Evolutionary conservation across 2,888 invertebrate species (phyloP).

Genomic region (Drosophila infuscata): DNA sequence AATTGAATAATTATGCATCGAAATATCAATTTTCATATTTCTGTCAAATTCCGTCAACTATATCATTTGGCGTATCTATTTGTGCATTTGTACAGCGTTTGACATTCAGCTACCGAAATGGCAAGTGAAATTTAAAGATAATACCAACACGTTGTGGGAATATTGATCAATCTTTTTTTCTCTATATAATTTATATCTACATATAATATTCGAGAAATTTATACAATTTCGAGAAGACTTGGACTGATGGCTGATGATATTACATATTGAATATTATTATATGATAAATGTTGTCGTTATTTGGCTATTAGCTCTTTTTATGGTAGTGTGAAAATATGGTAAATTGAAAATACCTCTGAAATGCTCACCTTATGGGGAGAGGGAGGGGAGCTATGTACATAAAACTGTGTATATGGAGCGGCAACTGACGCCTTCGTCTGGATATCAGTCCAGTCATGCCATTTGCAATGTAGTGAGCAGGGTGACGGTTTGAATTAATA

Average conservation of each 20-base stretch:
- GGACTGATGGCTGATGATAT: neutral
- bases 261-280: neutral
- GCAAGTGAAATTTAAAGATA: conserved; percentile 2
- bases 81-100: neutral
- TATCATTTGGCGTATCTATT: neutral
- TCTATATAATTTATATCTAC: no score
- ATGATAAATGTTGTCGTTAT: neutral
- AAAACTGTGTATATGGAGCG: conserved; percentile 11
- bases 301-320: neutral
- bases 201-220: neutral
- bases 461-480: conserved; percentile 30
- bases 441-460: conserved; percentile 4
- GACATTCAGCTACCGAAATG: conserved; percentile 8
- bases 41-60: conserved; percentile 9
- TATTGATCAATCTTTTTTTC: conserved; percentile 11
- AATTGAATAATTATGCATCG: conserved; percentile 32
- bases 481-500: conserved; percentile 50
- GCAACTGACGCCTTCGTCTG: conserved; percentile 16
- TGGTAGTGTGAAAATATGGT: conserved; percentile 8
- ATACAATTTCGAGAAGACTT: neutral
- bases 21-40: conserved; percentile 22
- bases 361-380: conserved; percentile 7
- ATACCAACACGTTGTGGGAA: neutral
- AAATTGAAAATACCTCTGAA: conserved; percentile 12
- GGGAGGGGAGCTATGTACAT: neutral